Conservation (phyloP, 2,797 vertebrate species). For the Liasis olivaceus region DNA sequence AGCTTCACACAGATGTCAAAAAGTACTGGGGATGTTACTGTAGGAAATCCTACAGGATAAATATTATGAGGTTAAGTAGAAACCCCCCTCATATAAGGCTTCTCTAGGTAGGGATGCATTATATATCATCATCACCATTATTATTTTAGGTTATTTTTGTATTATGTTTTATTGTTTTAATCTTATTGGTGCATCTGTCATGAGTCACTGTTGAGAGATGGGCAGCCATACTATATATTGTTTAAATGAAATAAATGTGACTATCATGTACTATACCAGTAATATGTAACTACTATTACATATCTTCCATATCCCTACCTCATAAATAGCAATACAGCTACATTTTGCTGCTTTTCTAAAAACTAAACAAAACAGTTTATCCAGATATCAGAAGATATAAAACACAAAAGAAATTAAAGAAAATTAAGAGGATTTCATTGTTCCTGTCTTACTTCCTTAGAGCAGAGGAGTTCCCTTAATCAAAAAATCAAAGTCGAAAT, state of each 20-base stretch:
- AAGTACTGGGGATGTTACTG: neutral
- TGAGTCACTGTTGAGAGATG: neutral
- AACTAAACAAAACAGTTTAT: neutral
- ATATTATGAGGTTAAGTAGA: neutral
- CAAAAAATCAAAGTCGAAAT: neutral
- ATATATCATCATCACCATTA: neutral
- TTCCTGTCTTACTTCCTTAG: neutral
- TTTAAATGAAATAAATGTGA: neutral
- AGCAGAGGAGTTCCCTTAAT: neutral
- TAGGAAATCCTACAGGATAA: neutral
- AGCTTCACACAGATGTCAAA: neutral
- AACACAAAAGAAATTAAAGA: neutral
- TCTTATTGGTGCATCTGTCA: neutral
- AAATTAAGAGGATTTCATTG: neutral
- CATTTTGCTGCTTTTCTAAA: neutral
- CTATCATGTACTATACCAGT: neutral
- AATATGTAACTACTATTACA: neutral
- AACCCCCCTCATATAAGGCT: neutral
- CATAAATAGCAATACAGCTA: neutral
- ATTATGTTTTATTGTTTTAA: neutral
- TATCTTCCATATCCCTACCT: neutral
- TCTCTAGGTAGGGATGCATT: neutral
- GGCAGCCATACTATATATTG: neutral
- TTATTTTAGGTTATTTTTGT: neutral
- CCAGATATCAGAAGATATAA: neutral